Evolutionary conservation across 2,888 invertebrate genomes (phyloP), one percentile per base, ranked within the genome.

Genomic region (Ametastegia equiseti): DNA sequence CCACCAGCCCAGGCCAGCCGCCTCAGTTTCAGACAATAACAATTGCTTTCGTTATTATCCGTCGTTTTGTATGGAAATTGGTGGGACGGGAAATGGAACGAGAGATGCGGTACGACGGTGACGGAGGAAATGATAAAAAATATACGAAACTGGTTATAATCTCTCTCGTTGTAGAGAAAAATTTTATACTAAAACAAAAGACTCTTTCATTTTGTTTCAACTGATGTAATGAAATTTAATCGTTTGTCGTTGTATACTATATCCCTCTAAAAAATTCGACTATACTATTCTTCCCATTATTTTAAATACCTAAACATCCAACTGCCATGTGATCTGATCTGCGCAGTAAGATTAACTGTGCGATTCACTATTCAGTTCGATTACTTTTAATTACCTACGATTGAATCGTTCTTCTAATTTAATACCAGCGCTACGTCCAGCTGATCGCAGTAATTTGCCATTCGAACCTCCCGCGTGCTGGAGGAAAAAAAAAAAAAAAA

Each of bases 301-400:
- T 39, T 63, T 63, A 33, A 5, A 6, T 63, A 63, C 30, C 39
- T 33, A 6, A 36, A 36, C 39, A 67, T 39, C 19, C 2, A 39
- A 39, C 39, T 67, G 39, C 39, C 39, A 19, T 3, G 11, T 36
- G 19, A 30, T 36, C 23, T 11, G 13, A n/a, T 50, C 2, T 50
- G 47, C 47, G 73, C 73, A 33, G n/a, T 23, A 63, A 63, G 63
- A 63, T 78, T 39, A 78, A 60, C 78, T 33, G 42, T n/a, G 42
- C 23, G 60, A 78, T 78, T 42, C 9, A 78, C 39, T 42, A 42
- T 63, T 45, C 60, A n/a, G 15, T 63, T 79, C 86, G 81, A 87
- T 87, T 87, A 87, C 85, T 69, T 86, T 87, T 87, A 85, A 87
- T 85, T 86, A 84, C 84, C 82, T 82, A 83, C 85, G 85, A 87